A percentile compares a stretch with the other conserved stretches of the same genome.
These are phyloP conservation scores for Microcebus ravelobensis DNA, from an alignment of 2,113 vertebrate species.

Conservation along the genomic window DNA sequence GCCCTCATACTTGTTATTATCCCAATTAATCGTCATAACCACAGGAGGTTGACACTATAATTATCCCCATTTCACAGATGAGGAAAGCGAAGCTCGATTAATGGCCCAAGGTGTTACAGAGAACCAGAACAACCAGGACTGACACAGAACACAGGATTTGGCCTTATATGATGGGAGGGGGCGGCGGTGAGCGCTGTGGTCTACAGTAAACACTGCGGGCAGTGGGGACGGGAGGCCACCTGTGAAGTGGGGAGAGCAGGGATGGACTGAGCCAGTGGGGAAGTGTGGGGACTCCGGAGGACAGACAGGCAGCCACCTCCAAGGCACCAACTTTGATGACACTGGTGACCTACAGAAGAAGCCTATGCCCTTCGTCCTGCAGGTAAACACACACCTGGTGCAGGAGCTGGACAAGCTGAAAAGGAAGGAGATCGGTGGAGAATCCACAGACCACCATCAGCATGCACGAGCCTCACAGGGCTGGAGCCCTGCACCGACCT, in stretches of 20 bases:
- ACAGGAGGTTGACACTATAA: neutral
- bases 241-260: neutral
- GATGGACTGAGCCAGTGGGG: neutral
- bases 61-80: neutral
- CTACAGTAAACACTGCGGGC: neutral
- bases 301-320: neutral
- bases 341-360: neutral
- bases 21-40: neutral
- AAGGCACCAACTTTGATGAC: neutral
- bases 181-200: neutral
- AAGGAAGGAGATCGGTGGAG: neutral
- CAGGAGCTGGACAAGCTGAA: neutral
- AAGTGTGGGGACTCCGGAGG: neutral
- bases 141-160: neutral
- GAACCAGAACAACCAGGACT: neutral
- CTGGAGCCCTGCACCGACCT: neutral
- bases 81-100: neutral
- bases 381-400: neutral
- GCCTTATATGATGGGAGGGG: neutral
- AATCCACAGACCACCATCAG: neutral
- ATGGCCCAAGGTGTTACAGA: neutral
- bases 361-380: neutral
- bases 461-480: accelerated
- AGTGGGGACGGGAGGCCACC: neutral
- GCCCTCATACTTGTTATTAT: neutral